These are phyloP conservation scores for Cylas formicarius DNA, from an alignment of 1,140 invertebrate genomes.

Conservation along the genomic window DNA sequence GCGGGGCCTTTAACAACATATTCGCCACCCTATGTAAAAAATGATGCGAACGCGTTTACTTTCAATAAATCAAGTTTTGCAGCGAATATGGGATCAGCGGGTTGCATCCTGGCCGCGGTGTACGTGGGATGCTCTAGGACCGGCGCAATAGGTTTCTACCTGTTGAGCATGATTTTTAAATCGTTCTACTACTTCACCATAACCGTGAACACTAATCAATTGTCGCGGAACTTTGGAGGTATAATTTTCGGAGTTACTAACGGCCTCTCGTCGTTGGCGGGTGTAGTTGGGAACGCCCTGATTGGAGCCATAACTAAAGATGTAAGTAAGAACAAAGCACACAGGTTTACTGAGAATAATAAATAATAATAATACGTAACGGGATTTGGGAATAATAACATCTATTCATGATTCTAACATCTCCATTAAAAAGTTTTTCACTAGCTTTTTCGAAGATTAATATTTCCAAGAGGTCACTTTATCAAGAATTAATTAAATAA, in stretches of 20 bases:
- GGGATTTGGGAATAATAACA: too few relatives aligned
- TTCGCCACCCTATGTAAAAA: constrained; percentile 18
- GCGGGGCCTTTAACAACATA: constrained; percentile 10
- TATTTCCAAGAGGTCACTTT: too few relatives aligned
- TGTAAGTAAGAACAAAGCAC: too few relatives aligned
- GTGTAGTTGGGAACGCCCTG: constrained; percentile 10
- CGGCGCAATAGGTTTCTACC: constrained; percentile 6
- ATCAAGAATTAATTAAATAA: too few relatives aligned
- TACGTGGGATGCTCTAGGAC: constrained; percentile 19
- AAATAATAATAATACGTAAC: too few relatives aligned
- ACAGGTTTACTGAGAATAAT: too few relatives aligned
- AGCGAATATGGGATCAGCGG: constrained; percentile 11
- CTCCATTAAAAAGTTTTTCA: too few relatives aligned
- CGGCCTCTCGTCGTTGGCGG: constrained; percentile 5
- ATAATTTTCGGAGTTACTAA: constrained; percentile 16
- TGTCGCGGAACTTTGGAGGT: constrained; percentile 15
- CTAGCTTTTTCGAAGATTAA: too few relatives aligned
- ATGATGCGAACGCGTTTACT: neutral
- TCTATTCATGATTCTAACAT: too few relatives aligned
- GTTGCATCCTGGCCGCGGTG: constrained; percentile 8
- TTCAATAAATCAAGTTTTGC: constrained; percentile 9
- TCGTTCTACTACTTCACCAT: constrained; percentile 16
- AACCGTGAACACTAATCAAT: constrained; percentile 9
- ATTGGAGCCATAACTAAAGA: constrained; percentile 12
- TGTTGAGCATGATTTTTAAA: constrained; percentile 12